Base-by-base conservation (phyloP, 2,797 vertebrate species). In the Centropyge bicolor region DNA sequence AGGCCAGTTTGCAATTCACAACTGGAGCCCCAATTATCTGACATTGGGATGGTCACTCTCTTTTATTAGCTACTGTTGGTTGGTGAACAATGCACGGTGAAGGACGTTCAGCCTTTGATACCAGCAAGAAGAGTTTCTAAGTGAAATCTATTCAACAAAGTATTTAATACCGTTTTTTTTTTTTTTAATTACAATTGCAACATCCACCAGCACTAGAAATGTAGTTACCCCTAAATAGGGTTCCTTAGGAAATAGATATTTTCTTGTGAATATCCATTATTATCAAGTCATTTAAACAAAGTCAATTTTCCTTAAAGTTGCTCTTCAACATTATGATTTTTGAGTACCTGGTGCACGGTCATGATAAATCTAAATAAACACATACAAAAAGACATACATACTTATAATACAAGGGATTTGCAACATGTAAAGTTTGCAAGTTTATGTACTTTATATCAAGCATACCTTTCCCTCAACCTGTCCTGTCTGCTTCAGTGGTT, bases 31-130 rank as follows among this genome's bases (percentile, higher is more conserved):
- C 9, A 57, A 94, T 95, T 91, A 87, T 81, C 84, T 91, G 78
- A 87, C 90, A 72, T 82, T 92, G 89, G 90, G 89, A 71, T 61
- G 92, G 90, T 91, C 91, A 90, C 48, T 91, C 92, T 89, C 84
- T 91, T 90, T 94, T 94, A 92, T 93, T 93, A 91, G 70, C 61
- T 51, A 43, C 70, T 70, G 57, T 65, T 73, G 67, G 70, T 59
- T 77, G 57, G 49, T 72, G 76, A 86, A 72, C 64, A 62, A 76
- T 64, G 51, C 36, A 36, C 13, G 8, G 68, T 4, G 41, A 85
- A 84, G 70, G 81, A 85, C 60, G n/a, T 45, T 38, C 52, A 70
- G 48, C 70, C 41, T 78, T 67, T 81, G 31, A 84, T 65, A 49
- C 36, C 17, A 45, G 45, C 20, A 38, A n/a, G 16, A 82, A 45